Conservation (phyloP, 64 coral and sea anemone species). For the Dendrophyllia cribrosa region DNA sequence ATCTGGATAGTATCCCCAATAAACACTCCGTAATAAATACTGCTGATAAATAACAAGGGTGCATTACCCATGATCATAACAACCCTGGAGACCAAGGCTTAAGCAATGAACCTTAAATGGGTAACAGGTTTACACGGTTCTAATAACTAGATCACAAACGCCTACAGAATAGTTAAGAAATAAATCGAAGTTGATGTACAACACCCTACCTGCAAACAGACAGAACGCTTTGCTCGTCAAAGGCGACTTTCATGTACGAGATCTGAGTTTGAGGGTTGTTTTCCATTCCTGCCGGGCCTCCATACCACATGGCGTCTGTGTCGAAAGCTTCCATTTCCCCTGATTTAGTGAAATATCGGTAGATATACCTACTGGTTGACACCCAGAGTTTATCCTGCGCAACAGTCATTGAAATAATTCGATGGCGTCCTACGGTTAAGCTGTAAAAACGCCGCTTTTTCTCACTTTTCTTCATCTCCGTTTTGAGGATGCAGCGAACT, state of each 20-base stretch:
- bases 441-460: slow-evolving; percentile 53
- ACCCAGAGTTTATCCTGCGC: slow-evolving; percentile 84
- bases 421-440: slow-evolving; percentile 71
- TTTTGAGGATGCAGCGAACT: slow-evolving; percentile 78
- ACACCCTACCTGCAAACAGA: slow-evolving; percentile 19
- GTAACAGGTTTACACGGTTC: too few relatives aligned
- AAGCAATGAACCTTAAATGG: too few relatives aligned
- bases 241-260: slow-evolving; percentile 48
- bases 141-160: too few relatives aligned
- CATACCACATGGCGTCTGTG: slow-evolving; percentile 92
- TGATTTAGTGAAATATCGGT: slow-evolving; percentile 74
- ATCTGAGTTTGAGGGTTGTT: slow-evolving; percentile 81
- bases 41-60: too few relatives aligned
- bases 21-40: too few relatives aligned
- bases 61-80: too few relatives aligned
- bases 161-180: too few relatives aligned
- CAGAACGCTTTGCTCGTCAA: slow-evolving; percentile 48
- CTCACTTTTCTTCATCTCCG: slow-evolving; percentile 79
- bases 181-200: too few relatives aligned
- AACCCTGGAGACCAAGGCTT: too few relatives aligned
- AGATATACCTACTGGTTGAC: slow-evolving; percentile 85
- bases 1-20: too few relatives aligned
- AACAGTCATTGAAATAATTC: slow-evolving; percentile 72
- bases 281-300: slow-evolving; percentile 65
- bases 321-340: slow-evolving; percentile 91